These are phyloP conservation scores for Craniophora ligustri DNA, from an alignment of 2,888 invertebrate species.

Conservation along the genomic window DNA sequence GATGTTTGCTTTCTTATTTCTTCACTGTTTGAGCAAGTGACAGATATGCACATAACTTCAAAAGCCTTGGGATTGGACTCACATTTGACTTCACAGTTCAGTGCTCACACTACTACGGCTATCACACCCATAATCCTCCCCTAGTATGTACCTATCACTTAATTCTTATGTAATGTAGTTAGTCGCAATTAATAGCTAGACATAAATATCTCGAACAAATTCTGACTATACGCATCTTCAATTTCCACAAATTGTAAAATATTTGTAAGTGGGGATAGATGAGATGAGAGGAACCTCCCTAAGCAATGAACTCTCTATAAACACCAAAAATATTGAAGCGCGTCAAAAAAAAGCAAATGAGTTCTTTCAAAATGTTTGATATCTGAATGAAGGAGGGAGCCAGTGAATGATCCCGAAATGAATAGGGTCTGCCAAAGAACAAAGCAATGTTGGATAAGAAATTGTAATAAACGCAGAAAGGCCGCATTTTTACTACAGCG, in stretches of 20 bases:
- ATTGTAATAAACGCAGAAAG: constrained; percentile 67
- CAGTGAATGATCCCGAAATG: constrained; percentile 56
- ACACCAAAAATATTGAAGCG: constrained; percentile 22
- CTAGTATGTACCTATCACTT: too few species aligned
- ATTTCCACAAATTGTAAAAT: background rate
- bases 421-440: constrained; percentile 62
- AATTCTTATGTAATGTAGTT: too few species aligned
- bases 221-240: background rate
- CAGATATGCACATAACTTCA: too few species aligned
- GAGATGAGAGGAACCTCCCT: background rate
- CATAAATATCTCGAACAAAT: background rate
- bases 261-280: background rate
- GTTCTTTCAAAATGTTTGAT: constrained; percentile 53
- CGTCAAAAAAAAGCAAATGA: constrained; percentile 44
- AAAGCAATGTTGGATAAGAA: constrained; percentile 63
- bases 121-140: too few species aligned
- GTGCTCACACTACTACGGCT: too few species aligned
- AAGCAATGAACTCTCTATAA: constrained; percentile 17
- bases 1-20: too few species aligned
- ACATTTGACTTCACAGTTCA: too few species aligned
- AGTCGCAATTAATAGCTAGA: too few species aligned
- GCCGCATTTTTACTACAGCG: constrained; percentile 65
- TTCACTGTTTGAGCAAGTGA: too few species aligned
- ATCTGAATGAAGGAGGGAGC: constrained; percentile 47
- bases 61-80: too few species aligned